Percentiles rank a stretch among this genome's conserved stretches.
phyloP scores from a whole-genome alignment of 1,140 invertebrate species.

The Neodiprion lecontei region DNA sequence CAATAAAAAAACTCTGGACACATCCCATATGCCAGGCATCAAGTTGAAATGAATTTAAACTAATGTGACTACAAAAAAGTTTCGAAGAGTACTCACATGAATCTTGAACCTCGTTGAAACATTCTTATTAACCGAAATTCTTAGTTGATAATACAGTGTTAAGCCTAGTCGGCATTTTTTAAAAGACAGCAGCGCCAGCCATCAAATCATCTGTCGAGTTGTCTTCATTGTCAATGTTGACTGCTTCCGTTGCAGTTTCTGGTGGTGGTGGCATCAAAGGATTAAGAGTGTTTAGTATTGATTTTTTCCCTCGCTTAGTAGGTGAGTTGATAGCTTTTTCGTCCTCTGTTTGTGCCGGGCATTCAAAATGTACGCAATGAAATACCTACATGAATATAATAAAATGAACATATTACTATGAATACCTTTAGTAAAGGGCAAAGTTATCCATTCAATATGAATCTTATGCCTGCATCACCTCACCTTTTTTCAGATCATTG shows the following conservation, averaged over 20 bases:
- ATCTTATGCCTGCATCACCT: no score
- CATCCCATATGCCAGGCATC: neutral
- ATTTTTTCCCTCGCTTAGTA: neutral
- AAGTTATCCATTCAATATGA: no score
- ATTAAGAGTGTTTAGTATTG: neutral
- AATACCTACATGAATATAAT: constrained; percentile 76
- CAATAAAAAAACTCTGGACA: neutral
- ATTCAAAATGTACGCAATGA: constrained; percentile 98
- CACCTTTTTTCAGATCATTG: constrained; percentile 9
- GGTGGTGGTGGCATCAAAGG: constrained; percentile 24
- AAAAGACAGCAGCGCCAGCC: constrained; percentile 27
- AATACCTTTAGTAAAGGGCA: no score
- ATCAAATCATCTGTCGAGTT: constrained; percentile 28
- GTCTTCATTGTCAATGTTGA: constrained; percentile 50
- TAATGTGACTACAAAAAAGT: neutral
- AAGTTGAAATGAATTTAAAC: neutral
- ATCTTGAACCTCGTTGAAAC: neutral
- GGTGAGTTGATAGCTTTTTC: constrained; percentile 30
- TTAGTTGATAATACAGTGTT: neutral
- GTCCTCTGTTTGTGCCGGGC: constrained; percentile 75
- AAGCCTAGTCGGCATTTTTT: neutral
- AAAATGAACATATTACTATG: neutral
- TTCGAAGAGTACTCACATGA: neutral
- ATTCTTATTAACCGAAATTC: neutral
- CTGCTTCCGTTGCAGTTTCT: constrained; percentile 50